Conservation (phyloP, 2,888 invertebrate species). For the Griposia aprilina region DNA sequence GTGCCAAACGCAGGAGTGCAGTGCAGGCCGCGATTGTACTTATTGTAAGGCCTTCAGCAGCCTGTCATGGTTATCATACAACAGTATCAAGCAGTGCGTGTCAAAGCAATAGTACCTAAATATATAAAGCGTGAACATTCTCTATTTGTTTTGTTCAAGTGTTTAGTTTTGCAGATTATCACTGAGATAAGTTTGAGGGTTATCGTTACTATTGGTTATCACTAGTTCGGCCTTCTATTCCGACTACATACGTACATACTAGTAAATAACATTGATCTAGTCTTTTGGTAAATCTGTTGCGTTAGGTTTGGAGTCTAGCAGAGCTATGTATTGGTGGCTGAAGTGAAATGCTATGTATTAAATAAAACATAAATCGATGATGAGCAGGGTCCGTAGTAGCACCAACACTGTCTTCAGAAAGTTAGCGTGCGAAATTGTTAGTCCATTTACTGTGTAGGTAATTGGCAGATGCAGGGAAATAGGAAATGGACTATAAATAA, state of each 20-base stretch:
- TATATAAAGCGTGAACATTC: conserved; percentile 7
- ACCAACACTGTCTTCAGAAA: not conserved
- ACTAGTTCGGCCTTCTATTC: not conserved
- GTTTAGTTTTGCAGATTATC: conserved; percentile 26
- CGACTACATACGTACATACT: not conserved
- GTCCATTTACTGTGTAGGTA: not conserved
- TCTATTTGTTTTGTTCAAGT: not conserved
- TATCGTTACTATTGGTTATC: conserved; percentile 13
- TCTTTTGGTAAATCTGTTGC: not conserved
- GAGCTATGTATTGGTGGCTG: too few species aligned
- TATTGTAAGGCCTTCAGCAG: conserved; percentile 18
- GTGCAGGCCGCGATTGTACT: conserved; percentile 1
- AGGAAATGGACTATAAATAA: not conserved
- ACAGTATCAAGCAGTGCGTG: conserved; percentile 8
- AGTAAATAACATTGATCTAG: not conserved
- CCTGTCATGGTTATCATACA: conserved; percentile 36
- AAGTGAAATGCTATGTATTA: too few species aligned
- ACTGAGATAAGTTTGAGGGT: conserved; percentile 23
- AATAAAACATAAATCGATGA: not conserved
- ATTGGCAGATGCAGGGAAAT: conserved; percentile 1
- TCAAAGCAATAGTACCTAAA: conserved; percentile 26
- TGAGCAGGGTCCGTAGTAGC: not conserved
- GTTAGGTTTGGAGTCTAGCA: not conserved
- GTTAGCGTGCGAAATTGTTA: not conserved
- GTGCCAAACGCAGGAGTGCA: not conserved